Percentiles rank a stretch among this genome's conserved stretches.
Evolutionary conservation across 2,113 vertebrate genomes (phyloP).

Genomic region (Lophotis ruficrista): DNA sequence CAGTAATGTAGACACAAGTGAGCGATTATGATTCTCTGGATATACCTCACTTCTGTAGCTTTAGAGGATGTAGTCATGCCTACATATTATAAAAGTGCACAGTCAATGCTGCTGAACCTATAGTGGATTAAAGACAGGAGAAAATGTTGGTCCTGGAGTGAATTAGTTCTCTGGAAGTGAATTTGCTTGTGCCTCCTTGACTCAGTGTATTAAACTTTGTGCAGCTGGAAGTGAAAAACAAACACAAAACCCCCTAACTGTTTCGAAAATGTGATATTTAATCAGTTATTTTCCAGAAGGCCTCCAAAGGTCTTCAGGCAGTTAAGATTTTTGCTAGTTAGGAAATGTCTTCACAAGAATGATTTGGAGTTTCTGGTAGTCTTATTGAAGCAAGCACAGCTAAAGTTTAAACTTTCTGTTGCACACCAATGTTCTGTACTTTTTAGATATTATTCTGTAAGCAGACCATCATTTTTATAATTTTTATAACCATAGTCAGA

Average conservation of each 20-base stretch:
- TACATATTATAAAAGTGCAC: background rate
- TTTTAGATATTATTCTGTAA: background rate
- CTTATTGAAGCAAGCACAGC: background rate
- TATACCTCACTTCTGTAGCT: background rate
- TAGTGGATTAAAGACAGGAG: background rate
- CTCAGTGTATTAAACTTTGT: background rate
- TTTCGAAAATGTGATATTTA: background rate
- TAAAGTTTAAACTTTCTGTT: background rate
- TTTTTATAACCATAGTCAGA: background rate
- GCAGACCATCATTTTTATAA: background rate
- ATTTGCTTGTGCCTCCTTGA: slow-evolving; percentile 27
- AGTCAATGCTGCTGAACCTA: background rate
- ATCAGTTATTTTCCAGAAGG: background rate
- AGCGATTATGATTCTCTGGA: slow-evolving; percentile 1
- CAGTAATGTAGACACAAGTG: background rate
- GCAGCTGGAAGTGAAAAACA: background rate
- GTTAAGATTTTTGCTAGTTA: background rate
- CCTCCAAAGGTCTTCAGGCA: background rate
- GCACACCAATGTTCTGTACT: background rate
- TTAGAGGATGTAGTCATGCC: background rate
- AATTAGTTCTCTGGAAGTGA: slow-evolving; percentile 18
- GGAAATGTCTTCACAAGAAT: background rate
- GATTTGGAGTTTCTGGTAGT: background rate
- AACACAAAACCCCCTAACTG: background rate
- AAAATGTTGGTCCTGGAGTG: slow-evolving; percentile 9